phyloP scores from a whole-genome alignment of 2,113 vertebrate genomes.

The Cololabis saira region DNA sequence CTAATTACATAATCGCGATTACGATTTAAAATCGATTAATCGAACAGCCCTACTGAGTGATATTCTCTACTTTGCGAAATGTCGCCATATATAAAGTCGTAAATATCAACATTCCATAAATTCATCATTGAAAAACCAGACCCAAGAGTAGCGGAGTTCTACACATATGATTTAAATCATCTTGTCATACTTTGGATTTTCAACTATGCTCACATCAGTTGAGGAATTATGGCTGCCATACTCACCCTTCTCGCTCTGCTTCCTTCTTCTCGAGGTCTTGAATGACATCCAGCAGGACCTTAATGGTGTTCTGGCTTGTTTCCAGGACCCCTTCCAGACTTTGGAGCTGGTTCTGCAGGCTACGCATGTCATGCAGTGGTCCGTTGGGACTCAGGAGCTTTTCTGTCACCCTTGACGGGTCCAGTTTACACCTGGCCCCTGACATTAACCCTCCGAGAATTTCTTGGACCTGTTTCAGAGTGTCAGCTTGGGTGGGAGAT shows the following conservation, averaged over 20 bases:
- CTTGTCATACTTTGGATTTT: neutral
- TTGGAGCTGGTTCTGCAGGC: conserved; percentile 86
- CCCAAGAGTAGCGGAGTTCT: neutral
- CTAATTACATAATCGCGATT: no score
- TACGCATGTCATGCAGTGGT: conserved; percentile 79
- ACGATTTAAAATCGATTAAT: no score
- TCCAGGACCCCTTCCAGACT: conserved; percentile 89
- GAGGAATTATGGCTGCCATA: neutral
- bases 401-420: conserved; percentile 71
- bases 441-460: conserved; percentile 85
- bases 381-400: conserved; percentile 73
- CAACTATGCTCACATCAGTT: neutral
- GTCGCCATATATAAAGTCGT: neutral
- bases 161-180: neutral
- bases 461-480: conserved; percentile 82
- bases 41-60: no score
- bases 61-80: conserved; percentile 1
- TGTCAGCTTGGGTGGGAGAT: conserved; percentile 72
- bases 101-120: neutral
- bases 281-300: conserved; percentile 89
- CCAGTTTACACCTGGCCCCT: conserved; percentile 78
- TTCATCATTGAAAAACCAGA: neutral
- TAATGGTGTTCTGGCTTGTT: conserved; percentile 91
- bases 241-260: conserved; percentile 89
- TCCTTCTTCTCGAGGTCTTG: conserved; percentile 92